A percentile compares a stretch with the other conserved stretches of the same genome.
Conservation (phyloP, 1,140 invertebrate species). For the Diuraphis noxia region DNA sequence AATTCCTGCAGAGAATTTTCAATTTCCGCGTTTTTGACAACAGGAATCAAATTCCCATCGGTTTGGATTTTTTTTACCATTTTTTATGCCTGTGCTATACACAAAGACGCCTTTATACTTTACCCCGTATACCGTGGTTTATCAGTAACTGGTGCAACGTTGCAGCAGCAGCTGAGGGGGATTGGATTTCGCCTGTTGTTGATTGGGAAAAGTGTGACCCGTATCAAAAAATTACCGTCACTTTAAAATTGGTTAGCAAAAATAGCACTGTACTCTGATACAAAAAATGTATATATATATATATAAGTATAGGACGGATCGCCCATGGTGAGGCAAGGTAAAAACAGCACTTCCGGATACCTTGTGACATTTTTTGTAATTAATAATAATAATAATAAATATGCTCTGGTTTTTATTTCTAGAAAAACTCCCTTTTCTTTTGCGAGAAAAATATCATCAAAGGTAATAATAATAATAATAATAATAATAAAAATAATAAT, state of each 20-base stretch:
- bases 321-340: no score
- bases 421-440: background rate
- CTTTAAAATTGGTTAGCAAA: background rate
- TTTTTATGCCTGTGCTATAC: no score
- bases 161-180: background rate
- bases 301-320: background rate
- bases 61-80: background rate
- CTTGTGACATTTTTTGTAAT: background rate
- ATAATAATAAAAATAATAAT: no score
- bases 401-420: background rate
- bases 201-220: background rate
- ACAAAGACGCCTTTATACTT: background rate
- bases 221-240: conserved; percentile 17
- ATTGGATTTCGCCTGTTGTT: background rate
- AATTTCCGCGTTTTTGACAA: background rate
- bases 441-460: background rate
- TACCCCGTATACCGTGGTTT: background rate
- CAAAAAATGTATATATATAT: background rate
- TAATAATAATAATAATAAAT: conserved; percentile 22
- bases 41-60: background rate
- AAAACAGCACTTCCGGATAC: background rate
- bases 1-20: background rate
- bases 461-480: background rate
- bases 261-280: background rate
- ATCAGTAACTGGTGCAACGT: background rate